A percentile compares a stretch with the other conserved stretches of the same genome.
phyloP scores from a whole-genome alignment of 2,888 invertebrate species.

The Allophyes oxyacanthae region DNA sequence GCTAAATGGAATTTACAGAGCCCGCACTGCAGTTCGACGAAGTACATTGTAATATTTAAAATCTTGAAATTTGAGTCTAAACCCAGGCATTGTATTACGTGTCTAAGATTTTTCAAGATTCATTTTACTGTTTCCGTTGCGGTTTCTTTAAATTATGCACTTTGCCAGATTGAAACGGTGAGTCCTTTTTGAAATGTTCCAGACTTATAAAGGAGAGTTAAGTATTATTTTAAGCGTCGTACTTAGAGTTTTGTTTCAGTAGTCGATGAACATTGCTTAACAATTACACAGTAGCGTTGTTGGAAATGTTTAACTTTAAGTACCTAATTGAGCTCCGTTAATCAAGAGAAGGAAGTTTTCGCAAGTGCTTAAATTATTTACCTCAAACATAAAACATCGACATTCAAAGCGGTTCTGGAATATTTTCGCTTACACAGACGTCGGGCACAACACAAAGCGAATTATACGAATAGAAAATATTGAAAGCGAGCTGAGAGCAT shows the following conservation, averaged over 20 bases:
- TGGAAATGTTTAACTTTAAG: constrained; percentile 81
- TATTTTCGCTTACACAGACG: constrained; percentile 83
- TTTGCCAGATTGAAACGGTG: constrained; percentile 75
- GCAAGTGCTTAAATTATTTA: constrained; percentile 86
- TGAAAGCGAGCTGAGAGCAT: constrained; percentile 78
- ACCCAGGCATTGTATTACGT: constrained; percentile 81
- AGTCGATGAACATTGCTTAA: constrained; percentile 70
- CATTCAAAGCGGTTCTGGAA: constrained; percentile 84
- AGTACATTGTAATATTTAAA: constrained; percentile 89
- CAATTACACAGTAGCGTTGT: constrained; percentile 77
- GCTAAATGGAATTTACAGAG: constrained; percentile 89
- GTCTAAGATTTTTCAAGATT: constrained; percentile 76
- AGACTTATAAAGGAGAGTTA: constrained; percentile 49
- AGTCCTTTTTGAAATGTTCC: constrained; percentile 57
- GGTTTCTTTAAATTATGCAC: constrained; percentile 77
- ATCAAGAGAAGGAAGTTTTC: constrained; percentile 86
- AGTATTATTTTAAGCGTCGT: constrained; percentile 53
- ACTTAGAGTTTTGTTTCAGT: constrained; percentile 60
- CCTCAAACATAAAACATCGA: constrained; percentile 86
- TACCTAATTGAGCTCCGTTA: constrained; percentile 85
- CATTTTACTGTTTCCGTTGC: constrained; percentile 67
- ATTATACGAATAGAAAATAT: constrained; percentile 83
- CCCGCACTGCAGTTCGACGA: constrained; percentile 88
- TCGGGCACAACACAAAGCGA: constrained; percentile 77
- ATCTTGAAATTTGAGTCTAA: constrained; percentile 86